A percentile compares a stretch with the other conserved stretches of the same genome.
Evolutionary conservation across 2,113 vertebrate species (phyloP).

Genomic region (Neoarius graeffei): DNA sequence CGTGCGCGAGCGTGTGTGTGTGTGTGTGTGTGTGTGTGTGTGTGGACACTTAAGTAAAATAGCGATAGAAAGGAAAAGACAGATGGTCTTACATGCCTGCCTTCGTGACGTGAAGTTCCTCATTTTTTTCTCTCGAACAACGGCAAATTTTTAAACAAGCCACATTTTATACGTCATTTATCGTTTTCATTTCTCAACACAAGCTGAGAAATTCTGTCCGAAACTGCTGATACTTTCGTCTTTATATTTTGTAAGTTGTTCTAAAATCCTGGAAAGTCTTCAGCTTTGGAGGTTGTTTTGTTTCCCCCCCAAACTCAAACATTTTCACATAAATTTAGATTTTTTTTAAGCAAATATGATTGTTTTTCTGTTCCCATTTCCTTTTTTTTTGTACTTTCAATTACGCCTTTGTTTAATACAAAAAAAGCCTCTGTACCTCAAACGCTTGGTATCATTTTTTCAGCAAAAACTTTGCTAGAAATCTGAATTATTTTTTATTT

Average conservation of each 20-base stretch:
- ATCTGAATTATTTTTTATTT: not conserved
- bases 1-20: not conserved
- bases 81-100: not conserved
- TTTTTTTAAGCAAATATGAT: not conserved
- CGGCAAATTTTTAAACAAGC: not conserved
- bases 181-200: too few relatives aligned
- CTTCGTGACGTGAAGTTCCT: not conserved
- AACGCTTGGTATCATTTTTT: not conserved
- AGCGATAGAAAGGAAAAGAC: not conserved
- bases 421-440: not conserved
- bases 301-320: not conserved
- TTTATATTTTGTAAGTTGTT: not conserved
- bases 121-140: not conserved
- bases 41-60: constrained; percentile 10
- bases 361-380: too few relatives aligned
- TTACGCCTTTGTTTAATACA: not conserved
- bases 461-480: not conserved
- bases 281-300: not conserved
- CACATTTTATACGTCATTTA: not conserved
- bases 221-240: too few relatives aligned
- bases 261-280: not conserved
- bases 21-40: constrained; percentile 4
- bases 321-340: not conserved
- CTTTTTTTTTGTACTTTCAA: not conserved
- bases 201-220: not conserved